Conservation (phyloP, 35 echinoderm and acorn worm species). For the Eucidaris tribuloides region DNA sequence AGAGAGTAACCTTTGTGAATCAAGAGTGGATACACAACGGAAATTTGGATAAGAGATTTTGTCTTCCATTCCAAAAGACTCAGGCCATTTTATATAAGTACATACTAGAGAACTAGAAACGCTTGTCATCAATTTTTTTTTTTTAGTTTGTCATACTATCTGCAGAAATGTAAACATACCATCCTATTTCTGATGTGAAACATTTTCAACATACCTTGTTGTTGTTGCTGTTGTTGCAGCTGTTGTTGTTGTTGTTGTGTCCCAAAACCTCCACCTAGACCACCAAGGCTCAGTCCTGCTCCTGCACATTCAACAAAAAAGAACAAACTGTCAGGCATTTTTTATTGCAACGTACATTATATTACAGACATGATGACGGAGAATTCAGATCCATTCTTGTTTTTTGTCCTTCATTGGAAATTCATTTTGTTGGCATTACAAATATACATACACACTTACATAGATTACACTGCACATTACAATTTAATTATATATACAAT, state of each 20-base stretch:
- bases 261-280: slow-evolving; percentile 65
- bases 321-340: neutral
- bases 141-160: neutral
- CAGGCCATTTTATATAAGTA: no score
- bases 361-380: neutral
- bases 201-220: slow-evolving; percentile 39
- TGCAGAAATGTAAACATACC: neutral
- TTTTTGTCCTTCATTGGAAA: no score
- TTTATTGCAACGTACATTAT: neutral
- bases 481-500: neutral
- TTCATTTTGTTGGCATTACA: no score
- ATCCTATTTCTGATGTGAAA: neutral
- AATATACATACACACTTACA: neutral
- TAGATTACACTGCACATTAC: no score
- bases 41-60: neutral
- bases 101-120: neutral
- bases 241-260: slow-evolving; percentile 57
- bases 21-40: neutral
- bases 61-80: neutral
- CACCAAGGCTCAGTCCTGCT: no score
- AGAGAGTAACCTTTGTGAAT: neutral
- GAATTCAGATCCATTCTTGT: neutral
- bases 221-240: slow-evolving; percentile 53
- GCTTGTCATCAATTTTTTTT: neutral
- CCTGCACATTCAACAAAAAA: neutral